Evolutionary conservation across 1,140 invertebrate genomes (phyloP), one percentile per base, ranked within the genome.

Genomic region (Conus ventricosus): DNA sequence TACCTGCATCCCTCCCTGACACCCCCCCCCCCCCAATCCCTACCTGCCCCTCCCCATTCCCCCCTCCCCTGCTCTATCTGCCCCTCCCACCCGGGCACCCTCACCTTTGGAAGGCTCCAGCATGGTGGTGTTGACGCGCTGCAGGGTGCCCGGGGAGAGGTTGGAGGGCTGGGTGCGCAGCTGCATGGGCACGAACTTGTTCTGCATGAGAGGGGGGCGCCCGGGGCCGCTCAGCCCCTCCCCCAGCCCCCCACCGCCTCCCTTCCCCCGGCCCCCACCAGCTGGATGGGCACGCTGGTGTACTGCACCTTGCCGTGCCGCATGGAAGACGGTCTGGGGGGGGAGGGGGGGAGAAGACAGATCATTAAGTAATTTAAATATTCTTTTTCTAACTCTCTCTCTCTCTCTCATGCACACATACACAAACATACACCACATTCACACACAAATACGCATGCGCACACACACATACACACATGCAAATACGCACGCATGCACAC

Each of bases 181-280:
- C 87, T 93, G 92, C 90, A 92, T 92, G 6, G 92, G 92, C 10
- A 93, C 87, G 89, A 93, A 93, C 75, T 89, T 91, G 81, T 86
- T 90, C 85, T 92, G 86, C 27, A 75, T 60, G 78, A 5, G 87
- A 86, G 82, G 87, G 57, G 57, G 57, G 11, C 20, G 78, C 25
- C 27, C 27, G 8, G 7, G 10, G 0, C 78, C 51, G 8, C 78
- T 15, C 55, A 60, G 23, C 23, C 20, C 55, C 53, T 83, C 53
- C 27, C 53, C 53, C 51, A 83, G 17, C 0, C 54, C 53, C 57
- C 8, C 85, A 10, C 13, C 8, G 4, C 80, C 55, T 8, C 27
- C 82, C 25, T 55, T 10, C n/a, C 82, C 82, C 84, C 63, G 0
- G 39, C 67, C 39, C 75, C 89, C 87, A 86, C 87, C 85, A 57